A percentile compares a stretch with the other conserved stretches of the same genome.
Evolutionary conservation across 2,888 invertebrate genomes (phyloP).

Genomic region (Drosophila melanosoma): DNA sequence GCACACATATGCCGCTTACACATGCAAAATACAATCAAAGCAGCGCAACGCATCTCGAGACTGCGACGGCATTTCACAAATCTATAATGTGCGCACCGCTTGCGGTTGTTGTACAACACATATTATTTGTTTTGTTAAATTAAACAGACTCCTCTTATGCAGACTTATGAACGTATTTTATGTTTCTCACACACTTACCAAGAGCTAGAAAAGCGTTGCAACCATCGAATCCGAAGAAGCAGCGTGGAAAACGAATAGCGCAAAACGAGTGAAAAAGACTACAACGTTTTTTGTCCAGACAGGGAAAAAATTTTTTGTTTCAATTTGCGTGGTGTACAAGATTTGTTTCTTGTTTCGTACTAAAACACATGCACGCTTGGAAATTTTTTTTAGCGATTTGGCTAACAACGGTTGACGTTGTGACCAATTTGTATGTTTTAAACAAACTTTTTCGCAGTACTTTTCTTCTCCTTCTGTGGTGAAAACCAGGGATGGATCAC

Average conservation of each 20-base stretch:
- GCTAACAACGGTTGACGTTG: constrained; percentile 61
- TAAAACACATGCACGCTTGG: constrained; percentile 40
- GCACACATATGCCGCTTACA: constrained; percentile 62
- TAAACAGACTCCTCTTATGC: constrained; percentile 13
- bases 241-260: constrained; percentile 74
- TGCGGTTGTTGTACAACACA: constrained; percentile 40
- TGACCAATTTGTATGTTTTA: constrained; percentile 65
- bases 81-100: constrained; percentile 40
- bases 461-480: constrained; percentile 68
- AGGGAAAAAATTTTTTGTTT: constrained; percentile 35
- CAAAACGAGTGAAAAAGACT: constrained; percentile 78
- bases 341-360: constrained; percentile 23
- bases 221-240: constrained; percentile 57
- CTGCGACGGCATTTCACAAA: constrained; percentile 75
- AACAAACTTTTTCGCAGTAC: constrained; percentile 69
- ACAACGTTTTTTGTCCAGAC: constrained; percentile 64
- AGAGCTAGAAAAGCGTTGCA: constrained; percentile 65
- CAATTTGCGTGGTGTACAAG: constrained; percentile 27
- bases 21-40: constrained; percentile 68
- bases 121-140: constrained; percentile 31
- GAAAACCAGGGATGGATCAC: constrained; percentile 58
- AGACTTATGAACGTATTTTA: constrained; percentile 23
- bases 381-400: constrained; percentile 46
- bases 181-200: constrained; percentile 63
- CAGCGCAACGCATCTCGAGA: constrained; percentile 66